A percentile compares a stretch with the other conserved stretches of the same genome.
Evolutionary conservation across 2,888 invertebrate species (phyloP).

Genomic region (Dendrolimus houi): DNA sequence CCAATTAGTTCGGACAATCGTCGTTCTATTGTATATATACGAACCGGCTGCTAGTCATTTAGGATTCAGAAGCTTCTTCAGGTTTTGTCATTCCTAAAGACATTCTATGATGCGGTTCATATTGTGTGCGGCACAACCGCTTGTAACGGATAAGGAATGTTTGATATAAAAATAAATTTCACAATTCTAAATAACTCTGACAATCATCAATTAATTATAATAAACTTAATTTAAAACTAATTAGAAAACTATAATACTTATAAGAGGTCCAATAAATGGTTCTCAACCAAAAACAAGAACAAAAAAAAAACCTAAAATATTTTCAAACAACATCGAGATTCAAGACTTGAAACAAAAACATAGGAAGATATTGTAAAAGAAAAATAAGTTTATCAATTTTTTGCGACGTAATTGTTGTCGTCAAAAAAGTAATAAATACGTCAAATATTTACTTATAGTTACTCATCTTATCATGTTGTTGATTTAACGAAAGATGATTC

Average conservation of each 20-base stretch:
- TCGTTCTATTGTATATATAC: too few relatives aligned
- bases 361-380: not conserved
- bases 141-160: too few relatives aligned
- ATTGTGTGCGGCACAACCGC: too few relatives aligned
- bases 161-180: too few relatives aligned
- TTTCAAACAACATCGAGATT: not conserved
- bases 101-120: too few relatives aligned
- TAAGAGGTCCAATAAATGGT: not conserved
- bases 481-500: not conserved
- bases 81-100: too few relatives aligned
- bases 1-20: too few relatives aligned
- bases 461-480: not conserved
- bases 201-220: too few relatives aligned
- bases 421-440: not conserved
- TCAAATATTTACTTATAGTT: not conserved
- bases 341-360: not conserved
- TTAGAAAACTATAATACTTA: not conserved
- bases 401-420: not conserved
- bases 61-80: too few relatives aligned
- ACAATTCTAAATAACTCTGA: too few relatives aligned
- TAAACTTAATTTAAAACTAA: not conserved
- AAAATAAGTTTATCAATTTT: not conserved
- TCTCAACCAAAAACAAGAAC: not conserved
- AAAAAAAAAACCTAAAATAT: not conserved
- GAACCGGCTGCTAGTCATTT: too few relatives aligned